Evolutionary conservation across 2,888 invertebrate species (phyloP), one percentile per base, ranked within the genome.

Genomic region (Ophion slaviceki): DNA sequence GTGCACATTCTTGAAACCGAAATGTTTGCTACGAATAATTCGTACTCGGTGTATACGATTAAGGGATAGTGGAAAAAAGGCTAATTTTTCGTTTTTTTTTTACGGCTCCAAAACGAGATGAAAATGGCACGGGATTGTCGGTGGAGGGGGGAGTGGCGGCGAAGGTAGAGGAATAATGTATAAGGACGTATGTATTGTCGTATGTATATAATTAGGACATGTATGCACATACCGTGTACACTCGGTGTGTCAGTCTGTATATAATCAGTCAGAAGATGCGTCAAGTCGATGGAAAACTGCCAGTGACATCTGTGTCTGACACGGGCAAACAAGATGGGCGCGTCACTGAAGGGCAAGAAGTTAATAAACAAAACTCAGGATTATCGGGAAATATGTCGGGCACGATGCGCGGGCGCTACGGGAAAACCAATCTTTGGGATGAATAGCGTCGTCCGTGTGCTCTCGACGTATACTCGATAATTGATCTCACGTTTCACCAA

Each of bases 171-270:
- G 75, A 87, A 76, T 81, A 82, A 85, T 86, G 80, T 75, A 83
- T 75, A 86, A 86, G 88, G 87, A 87, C 84, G 80, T 86, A 88
- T 87, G 88, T 88, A 88, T 88, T 88, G 88, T 88, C 88, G 87
- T 88, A 88, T 88, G 87, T 87, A 88, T 87, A 88, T 88, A 88
- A 88, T 88, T 87, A 88, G 88, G 87, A 88, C 86, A 86, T 87
- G 87, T 88, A 85, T 88, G 87, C 87, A 87, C 87, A 87, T 88
- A 87, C 87, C 87, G 88, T 87, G 87, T 88, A 88, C 87, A 87
- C 87, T 87, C 87, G 88, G 87, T 87, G 53, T 14, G 87, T 88
- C 87, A 88, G 88, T 88, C 87, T 88, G 87, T 88, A 88, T 88
- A 87, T 88, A 87, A 88, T 88, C 88, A 88, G 88, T 88, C 88